Evolutionary conservation across 2,797 vertebrate species (phyloP).

Genomic region (Esox lucius): DNA sequence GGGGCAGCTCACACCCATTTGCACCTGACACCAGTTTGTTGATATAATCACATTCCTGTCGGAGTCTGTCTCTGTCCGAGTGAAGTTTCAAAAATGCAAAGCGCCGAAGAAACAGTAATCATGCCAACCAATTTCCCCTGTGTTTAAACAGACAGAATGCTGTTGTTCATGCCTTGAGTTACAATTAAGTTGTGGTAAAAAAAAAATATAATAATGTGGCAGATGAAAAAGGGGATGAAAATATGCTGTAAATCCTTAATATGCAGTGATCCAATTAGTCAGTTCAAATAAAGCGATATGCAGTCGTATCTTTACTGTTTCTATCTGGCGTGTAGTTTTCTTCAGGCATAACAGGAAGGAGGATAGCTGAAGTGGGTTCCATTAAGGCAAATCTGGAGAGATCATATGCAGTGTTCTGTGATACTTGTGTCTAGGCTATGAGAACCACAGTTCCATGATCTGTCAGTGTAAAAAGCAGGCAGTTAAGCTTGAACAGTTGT

Average conservation of each 20-base stretch:
- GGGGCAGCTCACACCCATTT: conserved; percentile 69
- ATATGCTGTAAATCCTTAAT: conserved; percentile 41
- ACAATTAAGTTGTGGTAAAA: conserved; percentile 54
- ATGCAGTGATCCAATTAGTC: conserved; percentile 62
- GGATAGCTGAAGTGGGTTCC: not conserved
- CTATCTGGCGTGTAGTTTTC: conserved; percentile 16
- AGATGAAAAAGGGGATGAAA: conserved; percentile 39
- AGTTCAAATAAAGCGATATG: conserved; percentile 48
- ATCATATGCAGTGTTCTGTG: conserved; percentile 17
- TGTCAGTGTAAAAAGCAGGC: conserved; percentile 37
- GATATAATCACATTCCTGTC: conserved; percentile 65
- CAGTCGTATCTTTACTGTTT: conserved; percentile 40
- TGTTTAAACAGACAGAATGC: conserved; percentile 44
- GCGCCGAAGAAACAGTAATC: conserved; percentile 48
- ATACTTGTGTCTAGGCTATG: conserved; percentile 43
- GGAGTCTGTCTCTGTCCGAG: conserved; percentile 41
- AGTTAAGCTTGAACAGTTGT: conserved; percentile 41
- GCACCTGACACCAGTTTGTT: conserved; percentile 71
- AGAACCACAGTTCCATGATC: conserved; percentile 37
- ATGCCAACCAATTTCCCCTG: conserved; percentile 40
- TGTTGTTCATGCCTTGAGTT: conserved; percentile 48
- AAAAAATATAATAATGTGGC: conserved; percentile 41
- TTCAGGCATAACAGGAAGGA: not conserved
- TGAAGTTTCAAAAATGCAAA: conserved; percentile 57
- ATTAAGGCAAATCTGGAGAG: not conserved